Conservation (phyloP, 2,888 invertebrate species). For the Trissolcus japonicus region DNA sequence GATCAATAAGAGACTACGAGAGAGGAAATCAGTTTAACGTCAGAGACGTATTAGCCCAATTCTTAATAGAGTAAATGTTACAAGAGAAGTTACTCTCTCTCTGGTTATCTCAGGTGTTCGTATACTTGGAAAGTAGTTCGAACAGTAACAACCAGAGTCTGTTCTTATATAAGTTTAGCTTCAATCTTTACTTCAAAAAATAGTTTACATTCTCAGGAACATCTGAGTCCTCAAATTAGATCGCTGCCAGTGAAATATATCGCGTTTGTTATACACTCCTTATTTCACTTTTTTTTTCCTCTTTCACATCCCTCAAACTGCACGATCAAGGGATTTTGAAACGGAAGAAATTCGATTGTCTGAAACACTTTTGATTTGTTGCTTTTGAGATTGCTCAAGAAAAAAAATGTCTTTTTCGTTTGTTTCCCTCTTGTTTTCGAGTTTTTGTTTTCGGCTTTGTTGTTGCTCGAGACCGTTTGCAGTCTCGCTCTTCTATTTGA, state of each 20-base stretch:
- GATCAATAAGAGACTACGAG: background rate
- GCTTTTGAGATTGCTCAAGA: no score
- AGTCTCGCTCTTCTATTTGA: no score
- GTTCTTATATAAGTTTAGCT: constrained; percentile 54
- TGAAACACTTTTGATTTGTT: no score
- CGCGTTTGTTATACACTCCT: no score
- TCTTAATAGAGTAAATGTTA: constrained; percentile 17
- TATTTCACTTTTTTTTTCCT: no score
- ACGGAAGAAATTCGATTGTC: no score
- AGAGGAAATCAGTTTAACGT: constrained; percentile 10
- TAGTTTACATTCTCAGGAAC: constrained; percentile 49
- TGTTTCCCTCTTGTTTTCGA: no score
- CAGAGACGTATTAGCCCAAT: constrained; percentile 9
- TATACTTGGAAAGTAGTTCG: constrained; percentile 48
- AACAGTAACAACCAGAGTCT: constrained; percentile 39
- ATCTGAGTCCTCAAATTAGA: constrained; percentile 41
- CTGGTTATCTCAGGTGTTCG: constrained; percentile 51
- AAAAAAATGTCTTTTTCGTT: no score
- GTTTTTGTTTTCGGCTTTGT: no score
- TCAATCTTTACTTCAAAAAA: constrained; percentile 46
- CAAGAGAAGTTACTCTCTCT: constrained; percentile 17
- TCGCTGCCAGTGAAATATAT: constrained; percentile 2
- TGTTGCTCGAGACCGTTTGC: no score
- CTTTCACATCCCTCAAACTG: no score
- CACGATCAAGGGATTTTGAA: no score